These are phyloP conservation scores for Tolypeutes matacus DNA, from an alignment of 2,797 vertebrate genomes.

Conservation along the genomic window DNA sequence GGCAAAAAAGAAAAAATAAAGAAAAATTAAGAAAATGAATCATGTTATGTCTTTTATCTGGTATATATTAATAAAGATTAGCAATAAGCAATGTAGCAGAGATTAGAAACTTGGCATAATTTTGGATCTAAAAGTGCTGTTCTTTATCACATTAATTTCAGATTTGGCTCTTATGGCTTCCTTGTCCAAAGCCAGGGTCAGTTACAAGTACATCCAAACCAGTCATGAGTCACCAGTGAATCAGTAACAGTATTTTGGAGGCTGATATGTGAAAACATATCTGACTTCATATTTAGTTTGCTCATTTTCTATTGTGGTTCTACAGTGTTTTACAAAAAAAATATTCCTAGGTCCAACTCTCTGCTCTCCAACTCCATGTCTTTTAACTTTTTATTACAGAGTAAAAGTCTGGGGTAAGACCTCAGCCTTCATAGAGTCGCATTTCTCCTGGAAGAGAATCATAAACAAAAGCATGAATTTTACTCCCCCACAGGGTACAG, in stretches of 20 bases:
- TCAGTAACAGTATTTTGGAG: constrained; percentile 75
- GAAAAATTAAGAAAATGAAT: background rate
- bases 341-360: constrained; percentile 58
- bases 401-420: background rate
- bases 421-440: background rate
- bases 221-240: constrained; percentile 72
- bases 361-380: background rate
- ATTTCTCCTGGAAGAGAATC: background rate
- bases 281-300: constrained; percentile 71
- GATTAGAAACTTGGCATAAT: constrained; percentile 24
- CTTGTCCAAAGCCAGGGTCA: constrained; percentile 57
- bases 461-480: background rate
- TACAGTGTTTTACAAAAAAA: constrained; percentile 63
- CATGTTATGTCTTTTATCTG: background rate
- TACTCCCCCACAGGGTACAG: fast-evolving
- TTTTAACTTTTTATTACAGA: constrained; percentile 21
- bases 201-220: constrained; percentile 74
- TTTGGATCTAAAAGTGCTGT: constrained; percentile 57
- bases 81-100: background rate
- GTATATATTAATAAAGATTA: constrained; percentile 14
- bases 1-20: background rate
- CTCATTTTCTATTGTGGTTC: constrained; percentile 72
- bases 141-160: constrained; percentile 73
- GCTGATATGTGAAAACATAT: constrained; percentile 74
- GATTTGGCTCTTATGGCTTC: constrained; percentile 69